Base-by-base conservation (phyloP, 2,888 invertebrate genomes). In the Criorhina ranunculi region DNA sequence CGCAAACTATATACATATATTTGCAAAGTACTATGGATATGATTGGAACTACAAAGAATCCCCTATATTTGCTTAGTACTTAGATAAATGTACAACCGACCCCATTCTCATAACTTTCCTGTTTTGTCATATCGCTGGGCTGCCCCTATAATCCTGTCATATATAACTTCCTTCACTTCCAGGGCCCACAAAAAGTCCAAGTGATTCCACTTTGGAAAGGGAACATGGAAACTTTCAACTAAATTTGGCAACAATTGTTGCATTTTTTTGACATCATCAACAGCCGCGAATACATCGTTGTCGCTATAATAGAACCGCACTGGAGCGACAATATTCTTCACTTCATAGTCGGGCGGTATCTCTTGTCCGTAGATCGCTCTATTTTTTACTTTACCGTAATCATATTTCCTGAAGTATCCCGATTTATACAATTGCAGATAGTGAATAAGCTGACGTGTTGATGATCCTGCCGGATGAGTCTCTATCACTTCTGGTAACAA, bases 101-200 rank as follows among this genome's bases (percentile, higher is more conserved):
- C n/a, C n/a, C n/a, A n/a, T 12, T 11, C n/a, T 29, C n/a, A 29
- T 3, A 8, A 24, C 15, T 72, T 60, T 29, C 82, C 82, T 19
- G 77, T 82, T 51, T 19, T 73, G n/a, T 83, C 83, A 29, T 57
- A 78, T 0, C 40, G 42, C 46, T 73, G 51, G 11, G 79, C 69
- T 3, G 60, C 44, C 0, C 87, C 88, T 7, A 91, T 88, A 66
- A 91, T 89, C 59, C 88, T 88, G 79, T 94, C 91, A 87, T 94
- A 95, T 4, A 95, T 89, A 67, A 95, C 91, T 51, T 92, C 91
- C 87, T 93, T 94, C 0, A 94, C 94, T 88, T 94, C 93, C 11
- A 93, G 93, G 4, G 93, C 95, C 93, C 94, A 95, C 86, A 95
- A 89, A 89, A 95, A 95, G 89, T 96, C 95, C 86, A 95, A 90